phyloP scores from a whole-genome alignment of 2,888 invertebrate genomes.

The Sarcophaga subvicina region DNA sequence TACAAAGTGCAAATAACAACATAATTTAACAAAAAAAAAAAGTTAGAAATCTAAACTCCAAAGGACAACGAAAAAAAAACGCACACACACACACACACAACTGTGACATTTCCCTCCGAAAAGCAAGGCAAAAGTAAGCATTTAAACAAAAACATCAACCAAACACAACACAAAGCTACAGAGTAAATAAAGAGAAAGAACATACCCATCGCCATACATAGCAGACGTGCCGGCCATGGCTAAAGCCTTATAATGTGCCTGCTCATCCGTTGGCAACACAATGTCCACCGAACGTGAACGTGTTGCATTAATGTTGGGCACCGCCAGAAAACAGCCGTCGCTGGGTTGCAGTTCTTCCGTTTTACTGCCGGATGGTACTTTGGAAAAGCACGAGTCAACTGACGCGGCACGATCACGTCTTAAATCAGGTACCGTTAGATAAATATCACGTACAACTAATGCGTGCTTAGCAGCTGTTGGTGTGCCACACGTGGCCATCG shows the following conservation, averaged over 20 bases:
- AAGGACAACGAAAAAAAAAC: background rate
- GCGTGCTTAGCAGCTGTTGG: constrained; percentile 74
- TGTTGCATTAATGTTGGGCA: constrained; percentile 87
- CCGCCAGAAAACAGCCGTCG: constrained; percentile 84
- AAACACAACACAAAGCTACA: constrained; percentile 5
- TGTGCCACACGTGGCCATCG: constrained; percentile 79
- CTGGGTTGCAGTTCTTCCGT: constrained; percentile 86
- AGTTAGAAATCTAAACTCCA: too few species aligned
- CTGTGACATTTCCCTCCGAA: background rate
- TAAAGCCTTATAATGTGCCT: constrained; percentile 92
- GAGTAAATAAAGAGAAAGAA: constrained; percentile 55
- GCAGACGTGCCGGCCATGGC: constrained; percentile 85
- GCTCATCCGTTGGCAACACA: constrained; percentile 92
- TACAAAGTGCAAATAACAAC: background rate
- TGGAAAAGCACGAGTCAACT: constrained; percentile 93
- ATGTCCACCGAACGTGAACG: constrained; percentile 94
- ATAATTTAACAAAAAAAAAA: background rate
- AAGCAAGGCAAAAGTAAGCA: background rate
- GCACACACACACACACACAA: too few species aligned
- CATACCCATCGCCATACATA: constrained; percentile 77
- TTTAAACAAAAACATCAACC: constrained; percentile 1
- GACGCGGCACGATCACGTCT: constrained; percentile 93
- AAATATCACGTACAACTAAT: constrained; percentile 87
- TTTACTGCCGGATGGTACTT: constrained; percentile 87
- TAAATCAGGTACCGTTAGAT: constrained; percentile 91